Evolutionary conservation across 1,140 invertebrate genomes (phyloP).

Genomic region (Ctenoplectra terminalis): DNA sequence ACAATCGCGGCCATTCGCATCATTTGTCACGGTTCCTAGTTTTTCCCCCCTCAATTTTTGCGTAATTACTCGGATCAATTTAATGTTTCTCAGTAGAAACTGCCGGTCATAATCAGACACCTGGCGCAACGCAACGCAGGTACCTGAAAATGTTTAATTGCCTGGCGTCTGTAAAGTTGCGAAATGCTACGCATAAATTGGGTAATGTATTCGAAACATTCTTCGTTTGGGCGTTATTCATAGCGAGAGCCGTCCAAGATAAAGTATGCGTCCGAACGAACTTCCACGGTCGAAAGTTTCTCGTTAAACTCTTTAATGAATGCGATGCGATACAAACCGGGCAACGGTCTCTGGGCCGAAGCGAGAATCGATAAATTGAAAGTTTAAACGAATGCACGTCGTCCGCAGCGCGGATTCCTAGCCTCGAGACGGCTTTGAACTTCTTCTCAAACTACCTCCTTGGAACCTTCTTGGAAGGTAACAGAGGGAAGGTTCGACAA

Average conservation of each 20-base stretch:
- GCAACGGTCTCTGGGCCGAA: neutral
- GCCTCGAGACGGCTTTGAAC: conserved; percentile 3
- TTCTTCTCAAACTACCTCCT: neutral
- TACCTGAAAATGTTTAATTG: conserved; percentile 9
- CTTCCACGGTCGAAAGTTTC: neutral
- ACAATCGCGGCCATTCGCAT: conserved; percentile 22
- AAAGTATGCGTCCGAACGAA: neutral
- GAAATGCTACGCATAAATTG: conserved; percentile 4
- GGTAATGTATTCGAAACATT: neutral
- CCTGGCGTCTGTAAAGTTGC: neutral
- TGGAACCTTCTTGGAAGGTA: neutral
- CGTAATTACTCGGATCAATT: neutral
- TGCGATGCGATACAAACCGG: neutral
- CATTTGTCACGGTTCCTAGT: conserved; percentile 38
- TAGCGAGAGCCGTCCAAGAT: neutral
- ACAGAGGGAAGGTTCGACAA: neutral
- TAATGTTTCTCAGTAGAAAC: conserved; percentile 4
- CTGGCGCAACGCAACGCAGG: neutral
- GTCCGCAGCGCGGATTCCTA: neutral
- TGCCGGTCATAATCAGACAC: neutral
- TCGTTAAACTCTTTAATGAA: neutral
- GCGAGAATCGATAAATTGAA: conserved; percentile 27
- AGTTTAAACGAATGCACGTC: conserved; percentile 23
- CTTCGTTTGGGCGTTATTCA: neutral
- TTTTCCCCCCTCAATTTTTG: conserved; percentile 15